Evolutionary conservation across 2,113 vertebrate species (phyloP), one percentile per base, ranked within the genome.

Genomic region (Tinamus guttatus): DNA sequence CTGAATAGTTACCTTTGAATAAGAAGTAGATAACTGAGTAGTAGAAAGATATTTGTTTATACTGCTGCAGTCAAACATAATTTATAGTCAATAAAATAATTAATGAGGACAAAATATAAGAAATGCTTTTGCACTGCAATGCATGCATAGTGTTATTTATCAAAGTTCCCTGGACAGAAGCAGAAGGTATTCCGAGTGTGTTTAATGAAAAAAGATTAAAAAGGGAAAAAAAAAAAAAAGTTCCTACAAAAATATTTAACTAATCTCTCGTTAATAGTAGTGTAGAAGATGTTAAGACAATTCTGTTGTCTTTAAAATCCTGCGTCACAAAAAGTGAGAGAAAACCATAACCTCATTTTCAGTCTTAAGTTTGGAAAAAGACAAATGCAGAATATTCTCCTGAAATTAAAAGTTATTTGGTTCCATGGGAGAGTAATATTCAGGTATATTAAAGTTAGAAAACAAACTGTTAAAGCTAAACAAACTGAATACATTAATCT

Each of bases 251-350:
- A 79, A 54, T 9, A 4, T 1, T 63, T 1, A 36, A 15, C 1
- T 67, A 43, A 19, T 43, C 20, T 19, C 32, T 62, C 4, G 60
- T 32, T 16, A 20, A 25, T 47, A 34, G 8, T 8, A 67, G 4
- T 1, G 0, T 34, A 89, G 2, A 15, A 18, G 13, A 9, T 0
- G 0, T 63, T 78, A 67, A 54, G 32, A 5, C 7, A 85, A 13
- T 14, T 38, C 27, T 71, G n/a, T 30, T 41, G 63, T 47, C 62
- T 79, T 65, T 81, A 45, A 64, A 21, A 45, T 85, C 7, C 12
- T 70, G 30, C 8, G 63, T 78, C 18, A 45, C 13, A 56, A 3
- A 69, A 68, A 54, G 3, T 25, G 7, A 86, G 60, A 11, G 14
- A 60, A 87, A 75, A n/a, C 1, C 5, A n/a, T 17, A 60, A 12